Evolutionary conservation across 2,797 vertebrate species (phyloP).

Genomic region (Sebastes paucispinis): DNA sequence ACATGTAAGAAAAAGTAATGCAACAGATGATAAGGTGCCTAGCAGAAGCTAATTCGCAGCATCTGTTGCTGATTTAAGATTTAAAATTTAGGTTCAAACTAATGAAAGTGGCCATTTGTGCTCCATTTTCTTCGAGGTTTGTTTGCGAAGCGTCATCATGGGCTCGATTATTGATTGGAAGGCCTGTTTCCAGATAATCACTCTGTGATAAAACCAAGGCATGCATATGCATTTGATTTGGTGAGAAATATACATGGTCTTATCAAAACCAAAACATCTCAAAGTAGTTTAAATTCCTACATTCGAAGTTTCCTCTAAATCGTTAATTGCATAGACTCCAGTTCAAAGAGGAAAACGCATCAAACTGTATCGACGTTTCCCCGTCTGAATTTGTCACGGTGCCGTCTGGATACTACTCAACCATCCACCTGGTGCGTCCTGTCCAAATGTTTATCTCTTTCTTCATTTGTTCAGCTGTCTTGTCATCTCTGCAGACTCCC

Average conservation of each 20-base stretch:
- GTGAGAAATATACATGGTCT: not conserved
- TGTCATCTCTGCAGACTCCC: constrained; percentile 35
- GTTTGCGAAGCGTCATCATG: not conserved
- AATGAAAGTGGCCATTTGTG: not conserved
- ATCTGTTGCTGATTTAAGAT: not conserved
- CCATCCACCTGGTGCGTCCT: constrained; percentile 62
- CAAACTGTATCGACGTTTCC: not conserved
- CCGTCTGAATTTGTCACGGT: constrained; percentile 22
- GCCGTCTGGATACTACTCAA: constrained; percentile 28
- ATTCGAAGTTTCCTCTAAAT: not conserved
- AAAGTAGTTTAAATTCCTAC: not conserved
- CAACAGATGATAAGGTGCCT: not conserved
- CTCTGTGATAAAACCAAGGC: not conserved
- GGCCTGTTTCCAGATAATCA: not conserved
- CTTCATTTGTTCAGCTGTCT: constrained; percentile 75
- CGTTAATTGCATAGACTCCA: not conserved
- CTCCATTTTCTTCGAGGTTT: not conserved
- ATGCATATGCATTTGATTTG: not conserved
- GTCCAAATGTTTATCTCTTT: constrained; percentile 60
- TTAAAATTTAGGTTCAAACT: not conserved
- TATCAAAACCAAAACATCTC: not conserved
- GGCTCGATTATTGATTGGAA: not conserved
- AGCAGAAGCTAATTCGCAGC: not conserved
- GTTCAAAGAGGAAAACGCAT: not conserved
- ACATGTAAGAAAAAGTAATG: not conserved